Percentiles rank a stretch among this genome's conserved stretches.
Evolutionary conservation across 2,888 invertebrate genomes (phyloP).

Genomic region (Heteromyza rotundicornis): DNA sequence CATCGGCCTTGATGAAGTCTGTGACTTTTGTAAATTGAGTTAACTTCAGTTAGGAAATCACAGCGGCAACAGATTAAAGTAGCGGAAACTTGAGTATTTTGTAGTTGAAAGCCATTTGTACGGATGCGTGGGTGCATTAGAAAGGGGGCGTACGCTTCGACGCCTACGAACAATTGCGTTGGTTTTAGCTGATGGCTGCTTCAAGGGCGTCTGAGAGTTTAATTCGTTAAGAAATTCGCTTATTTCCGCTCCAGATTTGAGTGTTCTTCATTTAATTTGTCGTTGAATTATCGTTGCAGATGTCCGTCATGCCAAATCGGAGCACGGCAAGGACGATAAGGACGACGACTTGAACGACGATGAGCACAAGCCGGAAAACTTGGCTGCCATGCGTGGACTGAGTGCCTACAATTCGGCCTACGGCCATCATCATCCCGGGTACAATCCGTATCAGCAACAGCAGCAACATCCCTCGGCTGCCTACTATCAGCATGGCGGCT

Average conservation of each 20-base stretch:
- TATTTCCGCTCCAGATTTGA: slow-evolving; percentile 38
- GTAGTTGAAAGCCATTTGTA: slow-evolving; percentile 51
- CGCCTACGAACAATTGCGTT: slow-evolving; percentile 55
- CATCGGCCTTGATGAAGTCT: slow-evolving; percentile 47
- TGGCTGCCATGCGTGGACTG: slow-evolving; percentile 43
- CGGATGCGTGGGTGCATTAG: too few relatives aligned
- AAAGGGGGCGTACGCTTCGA: slow-evolving; percentile 60
- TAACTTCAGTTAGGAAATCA: slow-evolving; percentile 13
- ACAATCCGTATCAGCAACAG: slow-evolving; percentile 42
- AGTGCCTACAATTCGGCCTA: slow-evolving; percentile 41
- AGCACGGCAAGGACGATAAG: slow-evolving; percentile 70
- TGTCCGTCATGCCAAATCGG: slow-evolving; percentile 66
- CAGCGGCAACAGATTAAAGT: slow-evolving; percentile 24
- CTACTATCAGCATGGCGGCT: slow-evolving; percentile 40
- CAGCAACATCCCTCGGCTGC: slow-evolving; percentile 31
- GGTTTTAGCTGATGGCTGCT: slow-evolving; percentile 41
- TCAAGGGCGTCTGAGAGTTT: slow-evolving; percentile 34
- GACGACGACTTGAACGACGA: slow-evolving; percentile 78
- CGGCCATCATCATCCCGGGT: slow-evolving; percentile 38
- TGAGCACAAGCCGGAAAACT: slow-evolving; percentile 70
- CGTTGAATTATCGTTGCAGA: slow-evolving; percentile 37
- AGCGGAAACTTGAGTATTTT: slow-evolving; percentile 50
- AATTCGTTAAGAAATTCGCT: slow-evolving; percentile 45
- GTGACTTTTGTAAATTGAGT: slow-evolving; percentile 33
- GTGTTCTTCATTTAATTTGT: slow-evolving; percentile 31